Conservation (phyloP, 2,888 invertebrate species). For the Elegia similella region DNA sequence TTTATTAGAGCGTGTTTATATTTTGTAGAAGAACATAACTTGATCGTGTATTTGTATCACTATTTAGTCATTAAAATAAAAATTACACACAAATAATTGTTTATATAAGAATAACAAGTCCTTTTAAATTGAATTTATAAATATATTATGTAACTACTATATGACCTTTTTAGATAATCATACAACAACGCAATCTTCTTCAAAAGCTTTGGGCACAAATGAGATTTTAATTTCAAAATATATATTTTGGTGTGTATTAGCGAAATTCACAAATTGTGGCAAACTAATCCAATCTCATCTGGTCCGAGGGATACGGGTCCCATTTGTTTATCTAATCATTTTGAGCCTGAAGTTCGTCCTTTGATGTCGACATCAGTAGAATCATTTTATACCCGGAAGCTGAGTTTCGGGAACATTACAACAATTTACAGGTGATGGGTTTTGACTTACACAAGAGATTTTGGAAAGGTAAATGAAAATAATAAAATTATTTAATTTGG, state of each 20-base stretch:
- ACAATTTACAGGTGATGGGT: neutral
- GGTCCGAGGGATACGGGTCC: neutral
- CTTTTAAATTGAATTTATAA: no score
- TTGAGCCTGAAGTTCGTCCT: neutral
- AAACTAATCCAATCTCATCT: neutral
- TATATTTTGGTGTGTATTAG: neutral
- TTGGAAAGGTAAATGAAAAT: no score
- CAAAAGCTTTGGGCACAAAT: conserved; percentile 7
- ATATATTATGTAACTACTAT: no score
- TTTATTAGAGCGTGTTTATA: no score
- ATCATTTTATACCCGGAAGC: neutral
- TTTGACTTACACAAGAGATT: no score
- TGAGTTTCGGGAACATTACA: neutral
- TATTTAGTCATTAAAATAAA: no score
- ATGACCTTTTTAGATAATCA: no score
- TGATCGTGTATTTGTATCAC: no score
- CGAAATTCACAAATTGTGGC: neutral
- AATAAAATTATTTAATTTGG: no score
- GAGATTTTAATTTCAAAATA: neutral
- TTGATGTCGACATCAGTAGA: neutral
- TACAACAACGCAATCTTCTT: neutral
- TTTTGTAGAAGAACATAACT: no score
- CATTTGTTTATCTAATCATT: neutral
- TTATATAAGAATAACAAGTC: no score
- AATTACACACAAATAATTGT: no score